Evolutionary conservation across 2,113 vertebrate genomes (phyloP), one percentile per base, ranked within the genome.

Genomic region (Epinephelus fuscoguttatus): DNA sequence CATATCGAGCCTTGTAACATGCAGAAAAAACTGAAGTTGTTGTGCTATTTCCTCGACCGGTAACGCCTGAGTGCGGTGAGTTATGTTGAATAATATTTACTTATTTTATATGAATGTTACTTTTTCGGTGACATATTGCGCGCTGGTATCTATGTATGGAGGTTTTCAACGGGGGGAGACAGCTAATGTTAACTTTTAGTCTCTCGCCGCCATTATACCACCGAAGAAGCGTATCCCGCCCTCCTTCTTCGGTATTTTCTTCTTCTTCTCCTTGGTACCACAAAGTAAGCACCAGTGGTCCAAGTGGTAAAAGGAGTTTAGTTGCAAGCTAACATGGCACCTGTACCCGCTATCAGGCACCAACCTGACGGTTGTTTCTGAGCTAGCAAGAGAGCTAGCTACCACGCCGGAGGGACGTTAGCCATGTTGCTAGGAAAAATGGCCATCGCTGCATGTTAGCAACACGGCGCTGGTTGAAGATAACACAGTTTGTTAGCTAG

Each of bases 181-280:
- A 92, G 85, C 87, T 88, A 91, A 88, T 89, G 77, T 68, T 84
- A 82, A 89, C 84, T 90, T 93, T 91, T 78, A 84, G 82, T 85
- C 90, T 67, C 80, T 81, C 82, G 94, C 93, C 93, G 92, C 95
- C 94, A 95, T 94, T 92, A 93, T 86, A 96, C 95, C 95, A 95
- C 94, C 94, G 95, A 96, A 95, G 95, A 96, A 96, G 95, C 93
- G 90, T 84, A 91, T 86, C 90, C 89, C 88, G 90, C 93, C 91
- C 93, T 93, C 91, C 92, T 86, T 91, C 91, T 91, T 83, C 72
- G 73, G 45, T 78, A 74, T 91, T 85, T 91, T 93, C 88, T 91
- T 92, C 91, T 84, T 80, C 79, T 81, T 67, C 76, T 85, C 69
- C 86, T 86, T 63, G 70, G 57, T 76, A 33, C 37, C 15, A 72